A percentile compares a stretch with the other conserved stretches of the same genome.
phyloP scores from a whole-genome alignment of 1,140 invertebrate genomes.

The Pachypeltis micranthus region DNA sequence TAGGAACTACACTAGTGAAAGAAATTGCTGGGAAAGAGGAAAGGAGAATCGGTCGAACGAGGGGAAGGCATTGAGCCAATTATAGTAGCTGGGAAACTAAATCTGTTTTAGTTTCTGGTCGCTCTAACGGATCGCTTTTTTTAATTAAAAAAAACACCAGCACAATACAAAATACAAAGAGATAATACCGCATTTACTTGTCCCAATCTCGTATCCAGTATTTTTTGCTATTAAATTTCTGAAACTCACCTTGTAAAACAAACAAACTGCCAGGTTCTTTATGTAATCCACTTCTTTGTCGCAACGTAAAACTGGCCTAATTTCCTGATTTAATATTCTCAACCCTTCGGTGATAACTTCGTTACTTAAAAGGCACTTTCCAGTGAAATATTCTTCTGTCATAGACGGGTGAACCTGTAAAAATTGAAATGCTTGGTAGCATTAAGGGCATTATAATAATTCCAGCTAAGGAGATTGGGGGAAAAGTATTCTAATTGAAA shows the following conservation, averaged over 20 bases:
- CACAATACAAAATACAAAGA: not conserved
- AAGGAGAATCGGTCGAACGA: too few relatives aligned
- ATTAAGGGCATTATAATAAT: too few relatives aligned
- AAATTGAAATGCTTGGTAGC: too few relatives aligned
- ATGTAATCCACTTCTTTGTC: constrained; percentile 43
- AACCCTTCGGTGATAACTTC: constrained; percentile 1
- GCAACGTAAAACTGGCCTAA: too few relatives aligned
- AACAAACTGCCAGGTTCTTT: constrained; percentile 47
- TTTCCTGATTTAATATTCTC: constrained; percentile 4
- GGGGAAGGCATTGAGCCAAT: too few relatives aligned
- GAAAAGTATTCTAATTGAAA: too few relatives aligned
- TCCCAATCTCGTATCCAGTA: not conserved
- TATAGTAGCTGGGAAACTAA: too few relatives aligned
- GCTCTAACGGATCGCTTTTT: not conserved
- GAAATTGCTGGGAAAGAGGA: too few relatives aligned
- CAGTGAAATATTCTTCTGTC: constrained; percentile 12
- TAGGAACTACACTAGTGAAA: too few relatives aligned
- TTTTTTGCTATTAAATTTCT: not conserved
- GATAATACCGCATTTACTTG: not conserved
- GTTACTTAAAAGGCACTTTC: constrained; percentile 3
- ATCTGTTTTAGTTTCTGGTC: not conserved
- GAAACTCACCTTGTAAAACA: constrained; percentile 48
- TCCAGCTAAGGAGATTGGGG: too few relatives aligned
- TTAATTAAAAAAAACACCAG: constrained; percentile 30
- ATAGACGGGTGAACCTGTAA: constrained; percentile 9